Evolutionary conservation across 1,140 invertebrate genomes (phyloP), one percentile per base, ranked within the genome.

Genomic region (Drosophila aff.): DNA sequence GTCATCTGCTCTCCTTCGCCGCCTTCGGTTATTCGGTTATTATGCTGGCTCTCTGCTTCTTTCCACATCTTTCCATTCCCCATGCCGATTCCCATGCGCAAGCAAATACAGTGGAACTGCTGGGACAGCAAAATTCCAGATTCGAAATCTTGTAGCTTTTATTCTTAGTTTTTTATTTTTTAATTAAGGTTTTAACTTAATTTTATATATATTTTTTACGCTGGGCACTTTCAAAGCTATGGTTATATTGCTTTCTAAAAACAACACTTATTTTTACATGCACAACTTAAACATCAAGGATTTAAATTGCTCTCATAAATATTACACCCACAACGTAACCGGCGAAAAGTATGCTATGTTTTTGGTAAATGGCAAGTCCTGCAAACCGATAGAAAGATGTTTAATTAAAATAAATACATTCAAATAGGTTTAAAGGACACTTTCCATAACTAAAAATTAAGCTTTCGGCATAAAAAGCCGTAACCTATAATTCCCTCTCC

Each of bases 1-100:
- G 41, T 78, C 75, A 78, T 78, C 75, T 68, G 68, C 55, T 74
- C 69, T 74, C 68, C 68, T 50, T 43, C 69, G 55, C 53, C 69
- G 71, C 67, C 74, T 76, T 74, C 57, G 63, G 50, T 67, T 59
- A 40, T 61, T 64, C 69, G 59, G 58, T 53, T 76, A 52, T 62
- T 63, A 59, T 77, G 55, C 46, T 76, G 60, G 13, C 53, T 57
- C 41, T 59, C 47, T 75, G 60, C 60, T 61, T 75, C 72, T 67
- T 38, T 11, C 41, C 55, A 44, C 47, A 41, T 38, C 62, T 57
- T 57, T 28, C 26, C 50, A 21, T 44, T 38, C 40, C 38, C 40
- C 40, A 57, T 40, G 16, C 36, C 40, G n/a, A 65, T 62, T 66
- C 31, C 13, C 10, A 38, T 47, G 23, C 43, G 23, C 59, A 47